Base-by-base conservation (phyloP, 2,888 invertebrate species). In the Mimumesa dahlbomi region DNA sequence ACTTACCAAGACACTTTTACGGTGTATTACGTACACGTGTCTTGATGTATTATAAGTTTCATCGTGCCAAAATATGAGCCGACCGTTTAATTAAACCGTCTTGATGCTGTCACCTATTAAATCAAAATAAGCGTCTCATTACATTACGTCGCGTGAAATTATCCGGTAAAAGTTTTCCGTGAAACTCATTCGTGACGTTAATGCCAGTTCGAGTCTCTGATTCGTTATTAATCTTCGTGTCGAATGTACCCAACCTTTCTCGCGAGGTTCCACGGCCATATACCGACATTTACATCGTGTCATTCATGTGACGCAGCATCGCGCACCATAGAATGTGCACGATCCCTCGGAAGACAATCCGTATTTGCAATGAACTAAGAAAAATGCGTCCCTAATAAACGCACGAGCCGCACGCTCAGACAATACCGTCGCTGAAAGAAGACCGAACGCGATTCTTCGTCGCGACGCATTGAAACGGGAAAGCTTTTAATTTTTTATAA, bases 221-320 rank as follows among this genome's bases (percentile, higher is more conserved):
- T 73, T 54, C 53, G 63, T 67, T 80, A 80, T 80, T 77, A 79
- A 80, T 79, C 68, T 54, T 67, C 52, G 42, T 48, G 53, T 67
- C 63, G 70, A 68, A 58, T 45, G 64, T 50, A 64, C 16, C 61
- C 71, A 80, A 69, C 80, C 80, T 80, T 80, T 81, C 80, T 67
- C 73, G 68, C 52, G 29, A 67, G 38, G 56, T 54, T 70, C 78
- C 81, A 78, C 79, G 73, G 73, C 49, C 75, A 66, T 70, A 56
- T 63, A 74, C 18, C 81, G 80, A 75, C 81, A 81, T 81, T 80
- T 80, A 66, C 76, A 52, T 53, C 64, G 70, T 78, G 66, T 80
- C 81, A 76, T 81, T 76, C 72, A 64, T 70, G 58, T 63, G 67
- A 59, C 68, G 66, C 62, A 54, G 48, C 67, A 53, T 40, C 48